Evolutionary conservation across 2,888 invertebrate species (phyloP), one percentile per base, ranked within the genome.

Genomic region (Pteria penguin): DNA sequence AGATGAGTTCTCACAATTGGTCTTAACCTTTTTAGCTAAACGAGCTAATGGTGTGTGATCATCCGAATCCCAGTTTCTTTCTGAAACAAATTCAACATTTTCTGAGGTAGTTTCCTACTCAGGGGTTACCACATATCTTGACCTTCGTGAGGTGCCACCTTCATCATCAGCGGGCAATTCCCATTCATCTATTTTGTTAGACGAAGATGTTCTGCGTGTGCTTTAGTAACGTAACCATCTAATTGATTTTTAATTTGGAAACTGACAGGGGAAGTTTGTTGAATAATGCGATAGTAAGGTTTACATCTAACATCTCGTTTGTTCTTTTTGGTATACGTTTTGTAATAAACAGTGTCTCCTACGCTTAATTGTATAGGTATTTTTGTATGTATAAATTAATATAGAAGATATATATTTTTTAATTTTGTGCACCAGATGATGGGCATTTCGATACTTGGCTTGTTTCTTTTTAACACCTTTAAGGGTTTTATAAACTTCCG

Each of bases 291-390:
- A 29, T 65, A 75, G 45, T 67, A 79, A 1, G 72, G 75, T n/a
- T n/a, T n/a, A n/a, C n/a, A n/a, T n/a, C n/a, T n/a, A n/a, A n/a
- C n/a, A n/a, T n/a, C n/a, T n/a, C n/a, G n/a, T n/a, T n/a, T n/a
- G n/a, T n/a, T n/a, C n/a, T n/a, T n/a, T n/a, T n/a, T n/a, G n/a
- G n/a, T n/a, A n/a, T n/a, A n/a, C n/a, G n/a, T n/a, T n/a, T n/a
- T n/a, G n/a, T n/a, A n/a, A n/a, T n/a, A n/a, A 26, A 78, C 75
- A 1, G 72, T 69, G 27, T 72, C 72, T 29, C 75, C 72, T 29
- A 78, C 57, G 18, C 70, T 18, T n/a, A 65, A 75, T 4, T 1
- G 4, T 2, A 54, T 29, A 1, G 70, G 63, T 33, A 71, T 66
- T 24, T 71, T 57, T 0, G 54, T 22, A 61, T 75, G 31, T 18